Conservation (phyloP, 2,113 vertebrate genomes). For the Scatophagus argus region DNA sequence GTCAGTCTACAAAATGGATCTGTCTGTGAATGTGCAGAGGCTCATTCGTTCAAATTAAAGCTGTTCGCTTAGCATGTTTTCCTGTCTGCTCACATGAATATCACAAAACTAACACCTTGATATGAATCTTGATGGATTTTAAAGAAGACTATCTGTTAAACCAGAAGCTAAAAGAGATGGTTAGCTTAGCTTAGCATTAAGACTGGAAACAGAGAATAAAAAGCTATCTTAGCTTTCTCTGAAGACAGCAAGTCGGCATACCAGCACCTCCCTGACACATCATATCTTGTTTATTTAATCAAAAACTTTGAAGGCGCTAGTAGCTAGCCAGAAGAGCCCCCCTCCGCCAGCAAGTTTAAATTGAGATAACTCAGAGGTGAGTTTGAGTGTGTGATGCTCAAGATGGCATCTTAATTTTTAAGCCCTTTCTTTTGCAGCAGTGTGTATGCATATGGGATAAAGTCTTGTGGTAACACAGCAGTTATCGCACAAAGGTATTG, state of each 20-base stretch:
- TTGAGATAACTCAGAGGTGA: not conserved
- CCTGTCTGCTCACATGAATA: not conserved
- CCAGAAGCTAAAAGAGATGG: not conserved
- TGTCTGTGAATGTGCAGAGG: not conserved
- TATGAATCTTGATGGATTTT: not conserved
- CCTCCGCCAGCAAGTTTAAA: not conserved
- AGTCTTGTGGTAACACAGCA: not conserved
- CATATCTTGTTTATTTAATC: too few species aligned
- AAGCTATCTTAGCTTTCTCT: too few species aligned
- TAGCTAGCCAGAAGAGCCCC: too few species aligned
- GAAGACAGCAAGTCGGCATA: too few species aligned
- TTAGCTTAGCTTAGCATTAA: not conserved
- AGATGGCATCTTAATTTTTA: not conserved
- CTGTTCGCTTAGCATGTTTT: not conserved
- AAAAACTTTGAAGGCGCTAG: too few species aligned
- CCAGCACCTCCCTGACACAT: too few species aligned
- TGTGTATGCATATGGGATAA: not conserved
- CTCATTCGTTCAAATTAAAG: not conserved
- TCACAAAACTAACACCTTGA: not conserved
- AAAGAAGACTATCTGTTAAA: not conserved
- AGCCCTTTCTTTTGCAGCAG: not conserved
- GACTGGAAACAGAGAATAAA: not conserved
- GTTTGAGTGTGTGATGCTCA: not conserved
- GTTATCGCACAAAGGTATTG: too few species aligned
- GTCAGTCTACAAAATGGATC: not conserved